phyloP scores from a whole-genome alignment of 2,113 vertebrate genomes.

The Oxygymnocypris stewartii region DNA sequence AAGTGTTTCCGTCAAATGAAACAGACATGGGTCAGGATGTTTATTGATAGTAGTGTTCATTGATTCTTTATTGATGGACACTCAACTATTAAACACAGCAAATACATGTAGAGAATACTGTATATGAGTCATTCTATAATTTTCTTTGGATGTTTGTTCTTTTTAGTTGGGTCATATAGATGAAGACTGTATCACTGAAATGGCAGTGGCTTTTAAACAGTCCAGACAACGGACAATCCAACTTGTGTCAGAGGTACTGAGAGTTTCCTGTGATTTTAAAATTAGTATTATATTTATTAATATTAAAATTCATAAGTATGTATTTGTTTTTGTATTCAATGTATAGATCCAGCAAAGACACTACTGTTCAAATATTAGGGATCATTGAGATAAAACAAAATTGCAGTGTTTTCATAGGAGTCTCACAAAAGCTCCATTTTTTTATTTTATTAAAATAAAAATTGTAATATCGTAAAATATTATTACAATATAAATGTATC shows the following conservation, averaged over 20 bases:
- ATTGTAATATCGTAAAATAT: not conserved
- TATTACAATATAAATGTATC: not conserved
- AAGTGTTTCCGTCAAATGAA: not conserved
- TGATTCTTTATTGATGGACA: not conserved
- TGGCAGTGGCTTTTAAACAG: slow-evolving; percentile 82
- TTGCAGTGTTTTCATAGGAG: not conserved
- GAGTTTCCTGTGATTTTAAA: not conserved
- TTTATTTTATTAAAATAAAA: not conserved
- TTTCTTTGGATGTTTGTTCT: not conserved
- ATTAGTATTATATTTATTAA: not conserved
- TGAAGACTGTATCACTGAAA: slow-evolving; percentile 90
- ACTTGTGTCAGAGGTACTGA: slow-evolving; percentile 81
- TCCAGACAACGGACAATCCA: slow-evolving; percentile 77
- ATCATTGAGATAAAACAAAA: not conserved
- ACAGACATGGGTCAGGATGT: not conserved
- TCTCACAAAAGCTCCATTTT: not conserved
- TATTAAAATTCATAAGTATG: not conserved
- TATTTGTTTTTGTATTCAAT: not conserved
- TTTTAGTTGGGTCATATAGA: slow-evolving; percentile 84
- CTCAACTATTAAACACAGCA: not conserved
- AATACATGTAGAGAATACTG: not conserved
- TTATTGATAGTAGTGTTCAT: not conserved
- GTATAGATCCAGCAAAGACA: not conserved
- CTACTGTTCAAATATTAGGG: not conserved
- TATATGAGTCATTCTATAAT: not conserved